Evolutionary conservation across 2,888 invertebrate species (phyloP).

Genomic region (Rosalia funebris): DNA sequence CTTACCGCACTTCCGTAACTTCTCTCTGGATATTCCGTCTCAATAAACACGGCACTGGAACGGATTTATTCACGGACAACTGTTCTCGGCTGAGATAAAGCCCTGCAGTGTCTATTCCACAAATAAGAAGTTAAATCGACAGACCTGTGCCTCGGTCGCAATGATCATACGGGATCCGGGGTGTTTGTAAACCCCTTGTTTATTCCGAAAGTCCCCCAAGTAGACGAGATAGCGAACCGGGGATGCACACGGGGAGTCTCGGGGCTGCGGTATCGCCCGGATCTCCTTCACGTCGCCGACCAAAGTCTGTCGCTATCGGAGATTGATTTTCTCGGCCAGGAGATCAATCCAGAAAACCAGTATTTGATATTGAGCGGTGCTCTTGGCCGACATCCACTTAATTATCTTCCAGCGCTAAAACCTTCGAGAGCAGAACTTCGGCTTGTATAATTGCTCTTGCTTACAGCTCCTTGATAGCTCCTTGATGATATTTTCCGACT

Average conservation of each 20-base stretch:
- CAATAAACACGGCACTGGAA: not conserved
- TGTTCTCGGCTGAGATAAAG: not conserved
- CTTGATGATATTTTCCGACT: slow-evolving; percentile 9
- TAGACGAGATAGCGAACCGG: not conserved
- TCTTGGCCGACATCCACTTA: slow-evolving; percentile 53
- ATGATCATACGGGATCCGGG: not conserved
- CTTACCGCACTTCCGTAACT: too few relatives aligned
- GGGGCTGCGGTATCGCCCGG: not conserved
- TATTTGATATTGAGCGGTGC: slow-evolving; percentile 48
- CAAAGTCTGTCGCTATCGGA: slow-evolving; percentile 30
- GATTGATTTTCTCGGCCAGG: slow-evolving; percentile 28
- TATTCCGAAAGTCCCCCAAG: not conserved
- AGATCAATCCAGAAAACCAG: too few relatives aligned
- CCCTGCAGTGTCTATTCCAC: not conserved
- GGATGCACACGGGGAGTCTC: not conserved
- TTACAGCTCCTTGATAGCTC: slow-evolving; percentile 39
- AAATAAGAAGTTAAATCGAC: not conserved
- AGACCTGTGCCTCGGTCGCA: not conserved
- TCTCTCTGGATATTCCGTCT: not conserved
- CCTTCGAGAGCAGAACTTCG: slow-evolving; percentile 44
- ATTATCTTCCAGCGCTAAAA: slow-evolving; percentile 48
- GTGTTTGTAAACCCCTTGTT: not conserved
- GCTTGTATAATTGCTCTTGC: slow-evolving; percentile 49
- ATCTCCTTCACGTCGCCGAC: not conserved
- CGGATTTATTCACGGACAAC: not conserved